Percentiles rank a stretch among this genome's conserved stretches.
Evolutionary conservation across 2,888 invertebrate genomes (phyloP).

Genomic region (Meloe dianella): DNA sequence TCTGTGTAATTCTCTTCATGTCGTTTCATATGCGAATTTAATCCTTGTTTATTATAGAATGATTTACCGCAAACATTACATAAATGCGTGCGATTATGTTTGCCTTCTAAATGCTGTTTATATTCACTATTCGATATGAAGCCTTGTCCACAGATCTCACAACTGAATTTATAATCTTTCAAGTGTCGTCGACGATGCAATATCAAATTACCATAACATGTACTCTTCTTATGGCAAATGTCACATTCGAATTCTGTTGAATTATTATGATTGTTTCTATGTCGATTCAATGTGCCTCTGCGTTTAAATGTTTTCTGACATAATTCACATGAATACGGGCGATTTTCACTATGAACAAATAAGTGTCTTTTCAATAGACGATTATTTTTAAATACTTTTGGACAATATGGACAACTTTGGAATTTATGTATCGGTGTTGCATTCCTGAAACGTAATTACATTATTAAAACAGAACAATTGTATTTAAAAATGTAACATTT

Average conservation of each 20-base stretch:
- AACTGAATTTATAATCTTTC: conserved; percentile 63
- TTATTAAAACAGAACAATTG: not conserved
- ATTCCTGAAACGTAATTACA: not conserved
- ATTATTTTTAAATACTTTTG: not conserved
- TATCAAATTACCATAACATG: conserved; percentile 20
- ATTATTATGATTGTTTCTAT: not conserved
- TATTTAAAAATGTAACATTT: no score
- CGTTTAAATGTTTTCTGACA: not conserved
- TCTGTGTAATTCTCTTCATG: conserved; percentile 46
- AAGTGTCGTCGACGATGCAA: conserved; percentile 62
- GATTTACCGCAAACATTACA: conserved; percentile 63
- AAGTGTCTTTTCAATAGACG: not conserved
- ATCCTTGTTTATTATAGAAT: conserved; percentile 54
- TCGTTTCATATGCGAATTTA: conserved; percentile 45
- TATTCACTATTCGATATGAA: conserved; percentile 49
- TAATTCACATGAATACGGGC: not conserved
- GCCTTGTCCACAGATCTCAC: conserved; percentile 50
- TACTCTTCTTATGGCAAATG: conserved; percentile 14
- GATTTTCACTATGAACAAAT: not conserved
- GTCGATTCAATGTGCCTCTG: no score
- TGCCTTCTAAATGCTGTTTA: conserved; percentile 44
- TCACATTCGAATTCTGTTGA: conserved; percentile 8
- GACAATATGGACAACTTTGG: not conserved
- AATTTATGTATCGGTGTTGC: not conserved
- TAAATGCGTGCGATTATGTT: conserved; percentile 49